phyloP scores from a whole-genome alignment of 2,113 vertebrate species.

The Noturus placidus region DNA sequence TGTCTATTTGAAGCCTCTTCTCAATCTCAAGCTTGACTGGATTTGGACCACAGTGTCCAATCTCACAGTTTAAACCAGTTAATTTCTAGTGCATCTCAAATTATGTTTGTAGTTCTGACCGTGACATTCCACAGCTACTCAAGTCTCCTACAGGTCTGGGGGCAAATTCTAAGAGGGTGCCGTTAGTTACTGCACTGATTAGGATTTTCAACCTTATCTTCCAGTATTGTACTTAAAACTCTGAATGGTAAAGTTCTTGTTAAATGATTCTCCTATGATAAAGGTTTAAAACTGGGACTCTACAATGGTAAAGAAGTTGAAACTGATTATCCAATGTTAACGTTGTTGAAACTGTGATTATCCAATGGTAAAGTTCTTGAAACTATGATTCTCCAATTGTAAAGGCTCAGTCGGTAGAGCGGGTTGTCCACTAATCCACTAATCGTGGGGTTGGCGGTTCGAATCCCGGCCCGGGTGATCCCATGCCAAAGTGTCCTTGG shows the following conservation, averaged over 20 bases:
- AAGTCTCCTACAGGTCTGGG: background rate
- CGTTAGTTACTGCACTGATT: background rate
- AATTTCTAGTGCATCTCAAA: background rate
- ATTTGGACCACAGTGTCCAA: background rate
- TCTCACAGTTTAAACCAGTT: background rate
- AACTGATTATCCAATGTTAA: background rate
- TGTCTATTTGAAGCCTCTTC: background rate
- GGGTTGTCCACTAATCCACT: no score
- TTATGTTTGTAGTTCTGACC: background rate
- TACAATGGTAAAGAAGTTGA: background rate
- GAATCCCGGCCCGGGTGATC: no score
- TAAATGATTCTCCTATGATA: background rate
- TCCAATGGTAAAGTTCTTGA: background rate
- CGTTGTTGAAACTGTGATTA: background rate
- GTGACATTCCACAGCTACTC: background rate
- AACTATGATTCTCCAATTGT: background rate
- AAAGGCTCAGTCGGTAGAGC: no score
- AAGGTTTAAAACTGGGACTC: background rate
- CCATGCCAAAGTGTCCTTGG: no score
- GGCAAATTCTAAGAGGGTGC: no score
- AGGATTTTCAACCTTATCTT: background rate
- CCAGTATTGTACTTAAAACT: background rate
- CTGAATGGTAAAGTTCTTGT: background rate
- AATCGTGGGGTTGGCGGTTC: no score
- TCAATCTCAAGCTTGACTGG: background rate